A percentile compares a stretch with the other conserved stretches of the same genome.
phyloP scores from a whole-genome alignment of 2,888 invertebrate species.

The Drosophila pegasa region DNA sequence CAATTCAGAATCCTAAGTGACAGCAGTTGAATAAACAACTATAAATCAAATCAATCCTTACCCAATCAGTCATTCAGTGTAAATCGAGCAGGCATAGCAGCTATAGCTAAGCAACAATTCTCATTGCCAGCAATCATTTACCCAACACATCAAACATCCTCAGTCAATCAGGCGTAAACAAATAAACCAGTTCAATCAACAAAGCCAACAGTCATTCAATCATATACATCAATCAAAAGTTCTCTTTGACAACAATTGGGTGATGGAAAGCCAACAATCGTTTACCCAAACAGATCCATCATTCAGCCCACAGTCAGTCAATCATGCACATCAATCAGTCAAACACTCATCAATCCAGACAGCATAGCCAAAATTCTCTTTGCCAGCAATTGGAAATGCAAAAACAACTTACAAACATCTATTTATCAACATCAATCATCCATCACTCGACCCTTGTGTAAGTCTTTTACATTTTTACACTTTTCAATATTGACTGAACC shows the following conservation, averaged over 20 bases:
- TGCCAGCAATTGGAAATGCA: background rate
- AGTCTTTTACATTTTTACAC: background rate
- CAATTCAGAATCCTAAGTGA: background rate
- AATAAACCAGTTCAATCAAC: too few species aligned
- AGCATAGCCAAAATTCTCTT: background rate
- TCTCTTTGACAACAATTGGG: background rate
- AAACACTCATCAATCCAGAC: background rate
- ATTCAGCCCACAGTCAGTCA: background rate
- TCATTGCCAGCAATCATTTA: background rate
- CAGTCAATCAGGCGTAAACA: background rate
- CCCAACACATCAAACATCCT: background rate
- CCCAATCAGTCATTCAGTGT: background rate
- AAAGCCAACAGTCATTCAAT: too few species aligned
- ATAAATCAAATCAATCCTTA: background rate
- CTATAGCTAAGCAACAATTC: background rate
- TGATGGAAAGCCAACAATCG: too few species aligned
- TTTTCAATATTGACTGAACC: background rate
- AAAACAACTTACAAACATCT: too few species aligned
- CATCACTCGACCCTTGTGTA: background rate
- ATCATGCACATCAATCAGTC: slow-evolving; percentile 11
- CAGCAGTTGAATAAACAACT: background rate
- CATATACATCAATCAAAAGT: too few species aligned
- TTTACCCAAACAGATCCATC: background rate
- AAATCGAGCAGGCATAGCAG: background rate
- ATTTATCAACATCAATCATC: background rate